Evolutionary conservation across 2,888 invertebrate species (phyloP), one percentile per base, ranked within the genome.

Genomic region (Dasypolia templi): DNA sequence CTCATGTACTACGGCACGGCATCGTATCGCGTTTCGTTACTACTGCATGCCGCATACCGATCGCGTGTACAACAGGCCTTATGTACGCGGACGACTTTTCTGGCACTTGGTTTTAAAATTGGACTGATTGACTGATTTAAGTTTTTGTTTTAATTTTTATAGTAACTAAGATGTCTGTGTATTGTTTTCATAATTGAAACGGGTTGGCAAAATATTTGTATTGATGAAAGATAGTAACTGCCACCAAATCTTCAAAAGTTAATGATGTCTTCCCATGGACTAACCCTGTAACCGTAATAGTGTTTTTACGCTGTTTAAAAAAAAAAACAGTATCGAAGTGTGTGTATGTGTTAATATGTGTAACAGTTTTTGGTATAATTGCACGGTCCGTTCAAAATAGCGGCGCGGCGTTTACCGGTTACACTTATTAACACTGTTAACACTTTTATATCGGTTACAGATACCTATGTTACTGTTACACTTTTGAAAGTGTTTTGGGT

Each of bases 1-100:
- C 88, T 89, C 89, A 92, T 93, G 92, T 94, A 94, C 94, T 92
- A 94, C 85, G 94, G 93, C 91, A 94, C 92, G 94, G 93, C 90
- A 93, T 92, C 90, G 92, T 91, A 92, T 89, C 88, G 90, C 87
- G 85, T 88, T 89, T 89, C 78, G 83, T 85, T 88, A 88, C 89
- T 87, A 91, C 91, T 91, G 93, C 92, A 91, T 89, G 88, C 88
- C 87, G 89, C 91, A 92, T 94, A 89, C 93, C 93, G 87, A 88
- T 86, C 87, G 86, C 92, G 87, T 92, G 94, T 93, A 90, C 82
- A 78, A 79, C 81, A 86, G 79, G 88, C 83, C 76, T 79, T 67
- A 77, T 75, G 77, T 86, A 89, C 64, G 70, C 72, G 71, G 72
- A 71, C 84, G 84, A 88, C 78, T 84, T 75, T 72, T 55, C 14